A percentile compares a stretch with the other conserved stretches of the same genome.
Conservation (phyloP, 2,113 vertebrate species). For the Solea solea region DNA sequence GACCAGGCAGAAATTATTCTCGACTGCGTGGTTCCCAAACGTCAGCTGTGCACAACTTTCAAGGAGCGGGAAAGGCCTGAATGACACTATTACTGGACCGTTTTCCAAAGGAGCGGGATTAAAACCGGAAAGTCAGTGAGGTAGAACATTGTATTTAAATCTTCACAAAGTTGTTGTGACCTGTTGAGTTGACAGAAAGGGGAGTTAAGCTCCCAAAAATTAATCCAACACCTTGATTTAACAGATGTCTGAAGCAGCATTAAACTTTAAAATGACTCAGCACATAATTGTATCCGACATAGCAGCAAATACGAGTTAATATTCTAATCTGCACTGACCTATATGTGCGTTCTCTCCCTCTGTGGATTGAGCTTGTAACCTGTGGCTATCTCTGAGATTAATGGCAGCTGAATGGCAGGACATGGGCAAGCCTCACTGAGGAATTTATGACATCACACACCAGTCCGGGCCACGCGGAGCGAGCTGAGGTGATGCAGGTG, state of each 20-base stretch:
- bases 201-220: background rate
- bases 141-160: background rate
- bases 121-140: background rate
- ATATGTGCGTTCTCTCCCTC: conserved; percentile 7
- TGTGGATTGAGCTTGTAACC: conserved; percentile 13
- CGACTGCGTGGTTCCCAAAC: conserved; percentile 6
- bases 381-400: conserved; percentile 38
- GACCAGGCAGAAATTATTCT: background rate
- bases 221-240: no score
- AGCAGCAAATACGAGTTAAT: background rate
- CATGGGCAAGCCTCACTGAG: conserved; percentile 37
- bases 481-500: conserved; percentile 40
- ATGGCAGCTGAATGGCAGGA: conserved; percentile 56
- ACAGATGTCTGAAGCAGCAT: no score
- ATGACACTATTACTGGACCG: background rate
- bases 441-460: conserved; percentile 64
- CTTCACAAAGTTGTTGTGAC: background rate
- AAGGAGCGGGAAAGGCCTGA: background rate
- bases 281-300: no score
- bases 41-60: background rate
- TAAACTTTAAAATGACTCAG: no score
- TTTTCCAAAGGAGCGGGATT: background rate
- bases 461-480: conserved; percentile 4
- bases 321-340: conserved; percentile 18
- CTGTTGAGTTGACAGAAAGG: background rate